Conservation (phyloP, 2,797 vertebrate genomes). For the Acanthopagrus latus region DNA sequence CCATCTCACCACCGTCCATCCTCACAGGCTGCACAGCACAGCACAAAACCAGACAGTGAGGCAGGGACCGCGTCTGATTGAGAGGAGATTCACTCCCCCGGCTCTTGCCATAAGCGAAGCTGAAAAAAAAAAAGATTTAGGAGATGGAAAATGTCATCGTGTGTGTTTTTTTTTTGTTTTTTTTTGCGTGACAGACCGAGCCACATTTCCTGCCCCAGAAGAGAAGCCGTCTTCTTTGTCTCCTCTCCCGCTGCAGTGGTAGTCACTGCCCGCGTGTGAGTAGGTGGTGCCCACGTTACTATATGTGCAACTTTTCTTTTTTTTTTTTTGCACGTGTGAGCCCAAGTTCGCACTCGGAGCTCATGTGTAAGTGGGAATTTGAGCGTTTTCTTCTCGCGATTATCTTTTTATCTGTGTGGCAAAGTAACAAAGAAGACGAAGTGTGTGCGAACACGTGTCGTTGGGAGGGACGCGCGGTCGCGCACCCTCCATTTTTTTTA, state of each 20-base stretch:
- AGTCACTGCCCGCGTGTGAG: constrained; percentile 17
- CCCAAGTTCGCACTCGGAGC: neutral
- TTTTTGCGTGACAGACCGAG: constrained; percentile 1
- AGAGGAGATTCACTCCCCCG: constrained; percentile 6
- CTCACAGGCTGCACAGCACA: constrained; percentile 10
- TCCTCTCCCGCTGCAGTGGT: constrained; percentile 55
- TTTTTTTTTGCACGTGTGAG: constrained; percentile 18
- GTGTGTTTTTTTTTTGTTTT: constrained; percentile 8
- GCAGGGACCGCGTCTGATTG: constrained; percentile 28
- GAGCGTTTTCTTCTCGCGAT: neutral
- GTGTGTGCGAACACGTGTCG: constrained; percentile 27
- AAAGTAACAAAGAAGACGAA: constrained; percentile 30
- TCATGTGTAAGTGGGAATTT: neutral
- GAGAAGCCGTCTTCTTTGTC: constrained; percentile 63
- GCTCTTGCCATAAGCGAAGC: constrained; percentile 6
- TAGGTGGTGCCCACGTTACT: constrained; percentile 33
- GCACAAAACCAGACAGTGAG: constrained; percentile 31
- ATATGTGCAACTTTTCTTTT: constrained; percentile 26
- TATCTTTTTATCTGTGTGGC: too few relatives aligned
- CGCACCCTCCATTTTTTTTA: constrained; percentile 41
- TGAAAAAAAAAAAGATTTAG: constrained; percentile 12
- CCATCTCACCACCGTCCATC: constrained; percentile 15
- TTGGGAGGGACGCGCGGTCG: constrained; percentile 26
- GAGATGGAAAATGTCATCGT: constrained; percentile 17
- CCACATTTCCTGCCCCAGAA: constrained; percentile 6